phyloP scores from a whole-genome alignment of 2,888 invertebrate genomes.

The Drosophila nr. perissopoda region DNA sequence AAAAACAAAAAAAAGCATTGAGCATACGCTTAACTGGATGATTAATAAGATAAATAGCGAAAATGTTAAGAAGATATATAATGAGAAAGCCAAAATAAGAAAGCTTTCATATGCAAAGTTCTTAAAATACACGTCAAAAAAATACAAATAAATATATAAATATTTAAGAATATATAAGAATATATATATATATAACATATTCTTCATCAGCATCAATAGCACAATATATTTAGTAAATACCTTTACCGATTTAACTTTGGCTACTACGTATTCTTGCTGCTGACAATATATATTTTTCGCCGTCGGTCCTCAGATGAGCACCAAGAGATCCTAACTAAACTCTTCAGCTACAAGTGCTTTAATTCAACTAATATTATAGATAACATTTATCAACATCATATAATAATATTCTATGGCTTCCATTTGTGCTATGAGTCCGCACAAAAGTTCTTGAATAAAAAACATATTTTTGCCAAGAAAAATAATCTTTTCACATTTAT shows the following conservation, averaged over 20 bases:
- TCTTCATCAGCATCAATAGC: neutral
- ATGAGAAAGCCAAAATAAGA: neutral
- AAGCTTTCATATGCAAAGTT: neutral
- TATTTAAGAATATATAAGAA: neutral
- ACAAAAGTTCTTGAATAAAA: neutral
- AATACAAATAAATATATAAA: neutral
- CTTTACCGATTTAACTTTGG: neutral
- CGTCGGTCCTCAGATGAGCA: neutral
- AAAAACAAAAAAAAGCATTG: conserved; percentile 17
- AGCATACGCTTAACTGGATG: conserved; percentile 39
- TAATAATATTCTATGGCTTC: neutral
- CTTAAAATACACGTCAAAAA: neutral
- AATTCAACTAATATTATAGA: neutral
- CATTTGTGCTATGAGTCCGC: neutral
- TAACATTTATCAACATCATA: neutral
- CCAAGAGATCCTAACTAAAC: neutral
- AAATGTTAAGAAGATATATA: neutral
- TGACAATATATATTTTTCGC: neutral
- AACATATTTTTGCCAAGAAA: neutral
- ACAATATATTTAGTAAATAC: neutral
- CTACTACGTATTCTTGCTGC: neutral
- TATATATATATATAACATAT: neutral
- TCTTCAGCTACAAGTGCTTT: neutral
- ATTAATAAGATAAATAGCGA: conserved; percentile 22
- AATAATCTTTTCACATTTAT: neutral